Conservation (phyloP, 2,797 vertebrate genomes). For the Calcarius lapponicus region DNA sequence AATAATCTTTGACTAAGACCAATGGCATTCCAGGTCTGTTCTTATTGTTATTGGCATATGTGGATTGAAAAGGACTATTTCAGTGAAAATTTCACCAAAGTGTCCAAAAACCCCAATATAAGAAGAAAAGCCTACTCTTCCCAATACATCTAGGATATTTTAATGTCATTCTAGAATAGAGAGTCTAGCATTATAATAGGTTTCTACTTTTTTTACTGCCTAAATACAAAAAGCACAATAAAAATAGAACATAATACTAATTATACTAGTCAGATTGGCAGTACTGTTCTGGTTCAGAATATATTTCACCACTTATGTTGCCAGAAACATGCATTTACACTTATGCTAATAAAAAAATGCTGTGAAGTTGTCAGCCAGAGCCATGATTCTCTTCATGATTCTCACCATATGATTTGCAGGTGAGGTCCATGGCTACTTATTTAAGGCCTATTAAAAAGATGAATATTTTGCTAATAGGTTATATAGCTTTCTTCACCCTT, state of each 20-base stretch:
- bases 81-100: neutral
- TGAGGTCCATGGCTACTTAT: neutral
- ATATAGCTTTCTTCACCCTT: neutral
- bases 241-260: neutral
- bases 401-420: neutral
- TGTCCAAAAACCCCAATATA: rapidly evolving
- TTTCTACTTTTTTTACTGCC: neutral
- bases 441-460: neutral
- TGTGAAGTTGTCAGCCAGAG: neutral
- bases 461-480: neutral
- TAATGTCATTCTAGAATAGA: neutral
- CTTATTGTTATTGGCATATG: neutral
- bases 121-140: neutral
- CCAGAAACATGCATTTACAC: neutral
- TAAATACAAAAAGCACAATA: neutral
- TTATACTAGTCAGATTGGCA: neutral
- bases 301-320: neutral
- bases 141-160: neutral
- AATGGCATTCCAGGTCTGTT: neutral
- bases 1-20: neutral
- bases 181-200: neutral
- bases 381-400: neutral
- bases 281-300: neutral
- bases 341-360: neutral
- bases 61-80: neutral